phyloP scores from a whole-genome alignment of 2,113 vertebrate species.

The Campylorhamphus procurvoides region DNA sequence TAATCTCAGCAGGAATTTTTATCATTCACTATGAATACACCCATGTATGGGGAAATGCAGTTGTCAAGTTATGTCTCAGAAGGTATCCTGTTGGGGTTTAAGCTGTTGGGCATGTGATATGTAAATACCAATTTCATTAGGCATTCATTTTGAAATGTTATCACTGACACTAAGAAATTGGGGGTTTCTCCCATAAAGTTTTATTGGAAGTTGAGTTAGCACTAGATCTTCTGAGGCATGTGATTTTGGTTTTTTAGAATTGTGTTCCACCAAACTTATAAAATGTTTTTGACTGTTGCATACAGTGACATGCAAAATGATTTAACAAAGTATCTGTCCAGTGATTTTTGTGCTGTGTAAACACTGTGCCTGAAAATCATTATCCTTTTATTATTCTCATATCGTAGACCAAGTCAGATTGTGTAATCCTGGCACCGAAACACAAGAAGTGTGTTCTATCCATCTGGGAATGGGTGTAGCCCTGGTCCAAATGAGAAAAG shows the following conservation, averaged over 20 bases:
- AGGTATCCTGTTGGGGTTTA: not conserved
- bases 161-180: not conserved
- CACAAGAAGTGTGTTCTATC: not conserved
- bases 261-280: not conserved
- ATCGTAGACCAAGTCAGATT: not conserved
- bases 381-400: not conserved
- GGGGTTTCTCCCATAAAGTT: not conserved
- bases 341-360: not conserved
- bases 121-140: not conserved
- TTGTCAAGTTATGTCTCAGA: not conserved
- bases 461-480: conserved; percentile 21
- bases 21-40: not conserved
- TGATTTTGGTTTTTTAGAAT: not conserved
- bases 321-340: not conserved
- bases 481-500: not conserved
- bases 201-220: not conserved
- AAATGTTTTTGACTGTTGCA: not conserved
- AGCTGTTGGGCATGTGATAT: not conserved
- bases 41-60: not conserved
- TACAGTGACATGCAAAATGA: not conserved
- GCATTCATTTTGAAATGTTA: not conserved
- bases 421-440: conserved; percentile 9
- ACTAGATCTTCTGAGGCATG: not conserved
- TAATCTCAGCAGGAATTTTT: not conserved
- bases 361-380: not conserved